Evolutionary conservation across 2,888 invertebrate species (phyloP).

Genomic region (Noctua pronuba): DNA sequence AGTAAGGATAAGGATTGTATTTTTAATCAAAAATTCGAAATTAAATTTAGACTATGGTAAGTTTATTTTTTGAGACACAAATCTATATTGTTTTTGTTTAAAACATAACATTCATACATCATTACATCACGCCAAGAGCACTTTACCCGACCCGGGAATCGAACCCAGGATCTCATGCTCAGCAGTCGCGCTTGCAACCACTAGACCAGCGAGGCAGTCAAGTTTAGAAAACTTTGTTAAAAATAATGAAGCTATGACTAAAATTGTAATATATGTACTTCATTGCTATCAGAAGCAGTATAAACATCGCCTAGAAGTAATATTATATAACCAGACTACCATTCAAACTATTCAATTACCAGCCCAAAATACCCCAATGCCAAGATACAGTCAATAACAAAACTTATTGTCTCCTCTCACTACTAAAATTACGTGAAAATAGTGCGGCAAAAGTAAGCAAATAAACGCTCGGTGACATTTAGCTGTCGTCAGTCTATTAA

Average conservation of each 20-base stretch:
- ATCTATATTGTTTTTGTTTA: neutral
- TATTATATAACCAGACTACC: neutral
- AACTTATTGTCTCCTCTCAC: conserved; percentile 68
- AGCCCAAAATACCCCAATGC: conserved; percentile 24
- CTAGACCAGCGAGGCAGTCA: no score
- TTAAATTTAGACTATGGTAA: no score
- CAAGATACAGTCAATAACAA: conserved; percentile 55
- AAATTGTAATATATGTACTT: neutral
- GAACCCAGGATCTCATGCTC: no score
- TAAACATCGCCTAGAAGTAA: neutral
- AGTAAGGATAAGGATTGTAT: no score
- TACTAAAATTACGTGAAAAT: conserved; percentile 81
- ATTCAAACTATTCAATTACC: conserved; percentile 5
- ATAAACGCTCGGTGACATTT: conserved; percentile 88
- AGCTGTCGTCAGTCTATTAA: conserved; percentile 89
- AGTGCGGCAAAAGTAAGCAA: conserved; percentile 79
- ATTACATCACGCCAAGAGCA: no score
- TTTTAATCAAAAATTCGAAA: no score
- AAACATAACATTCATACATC: no score
- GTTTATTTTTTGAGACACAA: neutral
- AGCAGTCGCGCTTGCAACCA: no score
- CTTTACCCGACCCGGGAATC: no score
- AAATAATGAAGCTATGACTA: neutral
- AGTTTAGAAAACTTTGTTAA: neutral
- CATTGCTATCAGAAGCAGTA: neutral